Evolutionary conservation across 2,113 vertebrate genomes (phyloP).

Genomic region (Asarcornis scutulata): DNA sequence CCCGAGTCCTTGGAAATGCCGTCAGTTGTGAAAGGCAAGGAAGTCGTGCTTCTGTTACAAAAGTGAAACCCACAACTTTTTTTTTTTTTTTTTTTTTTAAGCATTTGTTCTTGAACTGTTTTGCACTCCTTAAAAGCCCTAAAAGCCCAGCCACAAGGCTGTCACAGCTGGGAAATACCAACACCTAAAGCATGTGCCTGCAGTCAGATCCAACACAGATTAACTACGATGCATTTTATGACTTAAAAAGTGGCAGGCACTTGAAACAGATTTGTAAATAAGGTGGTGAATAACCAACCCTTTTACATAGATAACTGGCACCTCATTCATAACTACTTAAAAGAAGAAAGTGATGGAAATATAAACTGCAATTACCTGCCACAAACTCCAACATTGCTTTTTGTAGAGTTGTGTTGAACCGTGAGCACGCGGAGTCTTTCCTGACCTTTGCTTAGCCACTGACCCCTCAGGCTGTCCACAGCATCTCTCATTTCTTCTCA

Average conservation of each 20-base stretch:
- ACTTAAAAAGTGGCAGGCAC: not conserved
- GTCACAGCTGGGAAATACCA: not conserved
- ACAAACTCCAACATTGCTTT: not conserved
- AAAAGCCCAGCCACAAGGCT: not conserved
- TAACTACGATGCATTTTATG: not conserved
- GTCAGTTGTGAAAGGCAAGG: not conserved
- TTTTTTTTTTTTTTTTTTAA: not conserved
- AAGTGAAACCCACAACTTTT: not conserved
- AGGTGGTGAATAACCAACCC: not conserved
- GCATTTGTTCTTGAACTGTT: not conserved
- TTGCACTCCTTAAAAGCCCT: not conserved
- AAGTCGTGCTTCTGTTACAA: not conserved
- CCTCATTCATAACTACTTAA: not conserved
- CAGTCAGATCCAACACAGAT: not conserved
- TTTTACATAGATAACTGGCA: not conserved
- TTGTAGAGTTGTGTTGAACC: not conserved
- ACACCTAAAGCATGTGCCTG: not conserved
- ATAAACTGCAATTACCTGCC: not conserved
- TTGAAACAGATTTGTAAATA: slow-evolving; percentile 2
- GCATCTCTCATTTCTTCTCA: not conserved
- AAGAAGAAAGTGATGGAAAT: not conserved
- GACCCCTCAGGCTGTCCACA: not conserved
- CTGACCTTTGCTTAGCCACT: not conserved
- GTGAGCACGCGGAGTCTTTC: not conserved
- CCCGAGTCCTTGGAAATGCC: not conserved